A percentile compares a stretch with the other conserved stretches of the same genome.
Conservation (phyloP, 2,113 vertebrate species). For the Clarias gariepinus region DNA sequence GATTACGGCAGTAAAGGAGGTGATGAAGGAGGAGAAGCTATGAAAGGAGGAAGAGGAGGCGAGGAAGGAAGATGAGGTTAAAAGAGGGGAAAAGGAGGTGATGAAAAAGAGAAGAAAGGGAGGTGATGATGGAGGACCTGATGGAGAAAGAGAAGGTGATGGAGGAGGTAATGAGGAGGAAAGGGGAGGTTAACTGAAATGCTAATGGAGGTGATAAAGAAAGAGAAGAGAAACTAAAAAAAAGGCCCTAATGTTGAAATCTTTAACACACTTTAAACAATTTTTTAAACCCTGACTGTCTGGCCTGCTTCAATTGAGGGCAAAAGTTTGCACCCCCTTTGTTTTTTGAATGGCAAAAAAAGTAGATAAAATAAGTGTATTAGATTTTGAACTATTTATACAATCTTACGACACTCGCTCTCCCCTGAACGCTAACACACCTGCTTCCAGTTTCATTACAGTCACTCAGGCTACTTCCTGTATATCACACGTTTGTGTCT, state of each 20-base stretch:
- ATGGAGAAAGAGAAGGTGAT: neutral
- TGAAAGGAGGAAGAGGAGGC: too few species aligned
- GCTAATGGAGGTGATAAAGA: neutral
- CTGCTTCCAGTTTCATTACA: neutral
- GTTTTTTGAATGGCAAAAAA: neutral
- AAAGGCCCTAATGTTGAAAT: neutral
- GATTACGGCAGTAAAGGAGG: too few species aligned
- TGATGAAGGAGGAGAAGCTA: too few species aligned
- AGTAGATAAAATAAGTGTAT: too few species aligned
- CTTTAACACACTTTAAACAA: neutral
- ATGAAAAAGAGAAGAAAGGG: neutral
- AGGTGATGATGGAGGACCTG: neutral
- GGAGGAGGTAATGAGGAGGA: neutral
- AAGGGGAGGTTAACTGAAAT: neutral
- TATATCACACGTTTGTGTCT: neutral
- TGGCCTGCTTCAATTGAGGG: neutral
- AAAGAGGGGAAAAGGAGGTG: too few species aligned
- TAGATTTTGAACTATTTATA: neutral
- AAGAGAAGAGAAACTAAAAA: neutral
- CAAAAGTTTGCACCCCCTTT: neutral
- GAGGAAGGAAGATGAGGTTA: too few species aligned
- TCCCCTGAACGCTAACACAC: neutral
- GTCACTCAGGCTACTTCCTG: neutral
- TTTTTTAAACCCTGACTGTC: neutral
- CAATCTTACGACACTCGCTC: neutral